Base-by-base conservation (phyloP, 2,888 invertebrate species). In the Girardia tigrina region DNA sequence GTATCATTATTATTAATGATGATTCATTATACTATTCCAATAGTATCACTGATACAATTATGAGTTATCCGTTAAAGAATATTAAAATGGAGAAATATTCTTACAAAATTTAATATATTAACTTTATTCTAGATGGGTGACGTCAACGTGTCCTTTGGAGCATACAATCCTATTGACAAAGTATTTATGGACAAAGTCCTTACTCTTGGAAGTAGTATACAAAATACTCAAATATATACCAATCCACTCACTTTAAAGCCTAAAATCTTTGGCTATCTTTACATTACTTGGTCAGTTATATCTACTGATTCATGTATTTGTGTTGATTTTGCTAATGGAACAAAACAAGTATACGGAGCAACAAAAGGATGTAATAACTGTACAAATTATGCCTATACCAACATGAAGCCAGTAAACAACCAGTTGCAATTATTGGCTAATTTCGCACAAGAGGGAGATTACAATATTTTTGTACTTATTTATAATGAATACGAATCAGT, bases 301-400 rank as follows among this genome's bases (percentile, higher is more conserved):
- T 81, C 82, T 1, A 78, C 79, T 1, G 73, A 76, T 0, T 79
- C 80, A 8, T 82, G 82, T 76, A 75, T 82, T 1, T 78, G 78
- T 6, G 77, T 82, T 0, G 78, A 80, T 76, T 80, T 78, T 69
- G 81, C 80, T 0, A 80, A 74, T 26, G 36, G 42, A 16, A 28
- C 27, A 26, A 28, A 28, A n/a, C 26, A 75, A 12, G 29, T 75
- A 2, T 75, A 28, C 75, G 75, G 75, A 2, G 72, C 75, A 12
- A 74, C 42, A 2, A 8, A 0, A 2, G 71, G 75, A 1, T 36
- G 73, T 29, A 1, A n/a, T n/a, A 36, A 28, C 1, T 75, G 75
- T n/a, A 2, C n/a, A 20, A 26, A 16, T 23, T 75, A 76, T 70
- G 28, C 16, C 2, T 76, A 76, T 28, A 76, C 42, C 1, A 42